phyloP scores from a whole-genome alignment of 2,113 vertebrate genomes.

The Campylorhamphus procurvoides region DNA sequence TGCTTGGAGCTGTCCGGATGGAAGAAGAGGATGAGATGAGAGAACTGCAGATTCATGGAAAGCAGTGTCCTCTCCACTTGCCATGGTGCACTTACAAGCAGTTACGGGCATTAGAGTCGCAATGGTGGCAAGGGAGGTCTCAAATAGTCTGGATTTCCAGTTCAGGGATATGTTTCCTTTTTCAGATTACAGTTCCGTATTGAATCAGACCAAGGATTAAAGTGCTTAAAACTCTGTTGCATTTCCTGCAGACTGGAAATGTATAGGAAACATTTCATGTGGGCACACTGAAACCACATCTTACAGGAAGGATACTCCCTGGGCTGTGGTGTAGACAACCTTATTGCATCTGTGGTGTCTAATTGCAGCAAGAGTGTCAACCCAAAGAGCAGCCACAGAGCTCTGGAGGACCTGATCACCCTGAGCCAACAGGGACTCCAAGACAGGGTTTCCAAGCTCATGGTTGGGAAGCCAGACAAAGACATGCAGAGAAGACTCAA shows the following conservation, averaged over 20 bases:
- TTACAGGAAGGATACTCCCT: not conserved
- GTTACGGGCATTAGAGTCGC: not conserved
- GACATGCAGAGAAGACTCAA: not conserved
- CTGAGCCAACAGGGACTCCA: not conserved
- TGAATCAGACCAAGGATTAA: not conserved
- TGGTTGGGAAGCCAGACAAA: not conserved
- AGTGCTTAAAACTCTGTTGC: not conserved
- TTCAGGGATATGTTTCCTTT: not conserved
- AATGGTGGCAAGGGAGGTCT: not conserved
- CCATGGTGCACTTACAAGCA: not conserved
- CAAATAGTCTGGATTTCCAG: not conserved
- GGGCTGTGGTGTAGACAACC: not conserved
- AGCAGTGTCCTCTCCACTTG: not conserved
- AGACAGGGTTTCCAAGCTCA: not conserved
- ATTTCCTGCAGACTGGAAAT: not conserved
- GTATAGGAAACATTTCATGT: not conserved
- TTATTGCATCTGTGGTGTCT: not conserved
- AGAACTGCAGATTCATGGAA: not conserved
- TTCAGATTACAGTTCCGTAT: not conserved
- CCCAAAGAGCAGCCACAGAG: not conserved
- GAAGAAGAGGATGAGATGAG: not conserved
- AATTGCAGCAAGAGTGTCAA: not conserved
- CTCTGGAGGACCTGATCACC: not conserved
- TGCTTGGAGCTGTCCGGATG: not conserved
- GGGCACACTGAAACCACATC: not conserved